Base-by-base conservation (phyloP, 2,888 invertebrate genomes). In the Hydriomena furcata region DNA sequence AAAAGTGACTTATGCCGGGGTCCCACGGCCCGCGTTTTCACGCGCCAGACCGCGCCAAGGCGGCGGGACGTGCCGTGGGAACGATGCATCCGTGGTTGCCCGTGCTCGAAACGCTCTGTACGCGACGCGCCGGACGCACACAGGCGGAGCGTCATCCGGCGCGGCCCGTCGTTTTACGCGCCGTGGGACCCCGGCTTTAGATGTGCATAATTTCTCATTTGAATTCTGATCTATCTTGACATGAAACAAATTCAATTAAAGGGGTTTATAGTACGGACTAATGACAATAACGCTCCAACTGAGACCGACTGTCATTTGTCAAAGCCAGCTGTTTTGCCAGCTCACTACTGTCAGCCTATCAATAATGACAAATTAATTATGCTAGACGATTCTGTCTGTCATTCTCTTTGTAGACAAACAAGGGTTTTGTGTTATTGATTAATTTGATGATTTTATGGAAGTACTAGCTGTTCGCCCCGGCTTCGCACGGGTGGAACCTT, bases 331-430 rank as follows among this genome's bases (percentile, higher is more conserved):
- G 45, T 52, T 46, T 36, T 37, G 52, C 46, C 46, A 52, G 27
- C 46, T 52, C 52, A 47, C 52, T 52, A 37, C 24, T 31, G 20
- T 25, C 35, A 27, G 10, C 7, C 40, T 50, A 46, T 52, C 46
- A 47, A 52, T 52, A 41, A 42, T 34, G 37, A 23, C 52, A 34
- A 34, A 52, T 52, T 52, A 37, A 52, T 52, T 52, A 47, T 52
- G 46, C 46, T 28, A 28, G 27, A 21, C 42, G 37, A 42, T 46
- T 28, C 42, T 37, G 52, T 28, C 30, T 35, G 35, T 51, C 46
- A 43, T 38, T 42, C 42, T 46, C 31, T 41, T 43, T 48, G 38
- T 42, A 30, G 30, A 42, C 36, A 36, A 46, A 46, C 41, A 36
- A 36, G 28, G 47, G 32, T n/a, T 34, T 38, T 38, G 24, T 32